A percentile compares a stretch with the other conserved stretches of the same genome.
Conservation (phyloP, 1,140 invertebrate genomes). For the Trinorchestia longiramus region DNA sequence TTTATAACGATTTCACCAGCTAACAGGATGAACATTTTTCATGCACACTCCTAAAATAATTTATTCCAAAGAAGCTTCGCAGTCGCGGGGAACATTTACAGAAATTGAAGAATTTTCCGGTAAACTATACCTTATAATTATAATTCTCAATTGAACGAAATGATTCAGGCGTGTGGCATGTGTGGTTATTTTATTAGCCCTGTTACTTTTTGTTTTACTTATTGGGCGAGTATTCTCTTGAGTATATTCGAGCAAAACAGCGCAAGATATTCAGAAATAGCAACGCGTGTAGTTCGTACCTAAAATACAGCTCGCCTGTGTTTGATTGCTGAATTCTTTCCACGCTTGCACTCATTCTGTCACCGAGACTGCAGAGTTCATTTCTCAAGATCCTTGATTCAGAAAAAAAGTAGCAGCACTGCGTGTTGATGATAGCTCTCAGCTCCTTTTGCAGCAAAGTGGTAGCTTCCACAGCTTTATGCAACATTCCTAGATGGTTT, state of each 20-base stretch:
- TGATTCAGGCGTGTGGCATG: background rate
- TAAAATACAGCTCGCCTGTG: background rate
- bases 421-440: background rate
- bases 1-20: no score
- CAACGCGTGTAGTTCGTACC: background rate
- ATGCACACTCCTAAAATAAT: no score
- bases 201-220: background rate
- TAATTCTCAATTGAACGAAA: no score
- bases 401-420: background rate
- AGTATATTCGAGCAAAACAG: background rate
- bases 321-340: background rate
- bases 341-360: background rate
- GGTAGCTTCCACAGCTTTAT: background rate
- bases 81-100: no score
- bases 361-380: background rate
- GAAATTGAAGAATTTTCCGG: no score
- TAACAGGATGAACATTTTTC: no score
- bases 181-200: background rate
- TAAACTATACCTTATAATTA: no score
- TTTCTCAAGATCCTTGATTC: background rate
- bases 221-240: background rate
- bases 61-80: no score
- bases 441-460: background rate
- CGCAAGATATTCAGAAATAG: background rate
- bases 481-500: background rate